phyloP scores from a whole-genome alignment of 2,797 vertebrate species.

The Rhabdophis nuchalis region DNA sequence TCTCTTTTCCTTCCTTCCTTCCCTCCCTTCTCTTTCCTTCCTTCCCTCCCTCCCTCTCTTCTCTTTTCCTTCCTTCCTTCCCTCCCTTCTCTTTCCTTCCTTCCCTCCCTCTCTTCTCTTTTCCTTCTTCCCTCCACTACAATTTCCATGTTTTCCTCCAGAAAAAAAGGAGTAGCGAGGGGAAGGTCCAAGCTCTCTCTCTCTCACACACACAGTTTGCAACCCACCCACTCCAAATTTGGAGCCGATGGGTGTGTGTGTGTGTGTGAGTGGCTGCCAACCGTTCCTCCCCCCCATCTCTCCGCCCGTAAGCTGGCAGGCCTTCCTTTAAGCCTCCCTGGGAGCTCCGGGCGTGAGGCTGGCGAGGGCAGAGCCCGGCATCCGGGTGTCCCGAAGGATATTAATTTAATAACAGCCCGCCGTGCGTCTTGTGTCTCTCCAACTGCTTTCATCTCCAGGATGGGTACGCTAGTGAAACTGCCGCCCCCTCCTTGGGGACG shows the following conservation, averaged over 20 bases:
- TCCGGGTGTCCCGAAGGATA: not conserved
- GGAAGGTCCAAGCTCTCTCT: too few species aligned
- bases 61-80: not conserved
- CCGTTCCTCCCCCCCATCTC: not conserved
- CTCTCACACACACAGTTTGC: not conserved
- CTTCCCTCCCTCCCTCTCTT: too few species aligned
- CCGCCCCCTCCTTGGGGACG: slow-evolving; percentile 14
- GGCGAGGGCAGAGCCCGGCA: not conserved
- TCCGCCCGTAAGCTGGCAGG: not conserved
- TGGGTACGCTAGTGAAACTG: slow-evolving; percentile 6
- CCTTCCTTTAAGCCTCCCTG: not conserved
- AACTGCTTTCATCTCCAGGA: not conserved
- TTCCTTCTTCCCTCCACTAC: not conserved
- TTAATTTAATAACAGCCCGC: slow-evolving; percentile 20
- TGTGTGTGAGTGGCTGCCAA: rapidly evolving
- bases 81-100: too few species aligned
- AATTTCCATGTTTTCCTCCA: not conserved
- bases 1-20: too few species aligned
- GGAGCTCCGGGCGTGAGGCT: not conserved
- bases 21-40: too few species aligned
- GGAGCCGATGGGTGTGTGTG: not conserved
- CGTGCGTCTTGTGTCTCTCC: not conserved
- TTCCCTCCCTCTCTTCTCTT: too few species aligned
- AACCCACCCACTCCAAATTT: not conserved
- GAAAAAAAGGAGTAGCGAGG: not conserved